These are phyloP conservation scores for Phrynocephalus vlangalii DNA, from an alignment of 2,797 vertebrate species.

Conservation along the genomic window DNA sequence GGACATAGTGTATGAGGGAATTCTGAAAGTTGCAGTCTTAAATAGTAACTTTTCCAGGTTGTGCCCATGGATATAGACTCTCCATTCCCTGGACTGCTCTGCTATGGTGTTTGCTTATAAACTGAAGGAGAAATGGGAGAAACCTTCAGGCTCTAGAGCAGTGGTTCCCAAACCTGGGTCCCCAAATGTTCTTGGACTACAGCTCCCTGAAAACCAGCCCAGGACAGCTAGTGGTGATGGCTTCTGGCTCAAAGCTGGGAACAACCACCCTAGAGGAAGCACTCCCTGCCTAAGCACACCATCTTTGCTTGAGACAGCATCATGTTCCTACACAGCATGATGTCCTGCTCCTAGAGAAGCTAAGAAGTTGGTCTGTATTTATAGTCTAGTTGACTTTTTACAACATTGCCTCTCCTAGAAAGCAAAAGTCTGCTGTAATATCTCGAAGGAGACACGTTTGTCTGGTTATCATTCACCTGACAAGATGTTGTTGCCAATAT, in stretches of 20 bases:
- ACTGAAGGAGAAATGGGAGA: not conserved
- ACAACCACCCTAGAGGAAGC: not conserved
- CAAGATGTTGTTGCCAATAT: constrained; percentile 1
- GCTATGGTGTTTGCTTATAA: not conserved
- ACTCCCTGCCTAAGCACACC: not conserved
- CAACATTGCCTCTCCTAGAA: not conserved
- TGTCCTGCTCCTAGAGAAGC: too few species aligned
- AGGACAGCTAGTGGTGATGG: too few species aligned
- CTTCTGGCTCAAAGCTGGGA: not conserved
- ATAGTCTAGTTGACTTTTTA: not conserved
- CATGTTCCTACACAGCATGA: not conserved
- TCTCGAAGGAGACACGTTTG: not conserved
- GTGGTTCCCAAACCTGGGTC: too few species aligned
- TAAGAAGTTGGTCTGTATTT: not conserved
- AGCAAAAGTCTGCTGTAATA: not conserved
- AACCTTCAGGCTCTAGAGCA: not conserved
- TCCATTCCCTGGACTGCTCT: not conserved
- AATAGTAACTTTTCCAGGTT: too few species aligned
- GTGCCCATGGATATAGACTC: not conserved
- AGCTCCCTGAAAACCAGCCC: too few species aligned
- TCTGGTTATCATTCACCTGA: constrained; percentile 8
- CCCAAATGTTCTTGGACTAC: too few species aligned
- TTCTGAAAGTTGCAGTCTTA: too few species aligned
- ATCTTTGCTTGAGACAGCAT: not conserved
- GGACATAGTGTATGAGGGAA: too few species aligned